phyloP scores from a whole-genome alignment of 2,888 invertebrate species.

The Xestia rhomboidea region DNA sequence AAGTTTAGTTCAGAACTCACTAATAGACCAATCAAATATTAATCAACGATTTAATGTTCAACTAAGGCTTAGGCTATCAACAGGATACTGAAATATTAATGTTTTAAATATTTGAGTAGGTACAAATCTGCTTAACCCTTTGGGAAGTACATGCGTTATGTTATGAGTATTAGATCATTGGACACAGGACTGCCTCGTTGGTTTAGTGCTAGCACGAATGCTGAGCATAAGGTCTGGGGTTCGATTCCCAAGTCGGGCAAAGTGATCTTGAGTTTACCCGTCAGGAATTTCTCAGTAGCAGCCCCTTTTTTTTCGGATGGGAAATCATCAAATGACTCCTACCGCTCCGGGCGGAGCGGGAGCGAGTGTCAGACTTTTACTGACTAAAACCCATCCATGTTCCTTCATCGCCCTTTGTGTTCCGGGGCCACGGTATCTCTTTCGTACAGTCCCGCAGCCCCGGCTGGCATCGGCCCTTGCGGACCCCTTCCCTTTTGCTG shows the following conservation, averaged over 20 bases:
- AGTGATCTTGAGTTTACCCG: background rate
- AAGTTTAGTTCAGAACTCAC: slow-evolving; percentile 5
- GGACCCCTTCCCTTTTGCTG: too few relatives aligned
- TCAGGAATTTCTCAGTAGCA: background rate
- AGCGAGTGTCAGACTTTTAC: too few relatives aligned
- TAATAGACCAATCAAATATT: slow-evolving; percentile 22
- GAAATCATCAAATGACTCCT: too few relatives aligned
- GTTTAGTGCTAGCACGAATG: too few relatives aligned
- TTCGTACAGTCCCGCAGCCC: too few relatives aligned
- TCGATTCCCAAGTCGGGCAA: background rate
- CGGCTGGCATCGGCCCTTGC: too few relatives aligned
- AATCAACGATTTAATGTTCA: background rate
- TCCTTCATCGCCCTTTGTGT: too few relatives aligned
- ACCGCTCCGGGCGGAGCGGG: too few relatives aligned
- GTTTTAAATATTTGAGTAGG: background rate
- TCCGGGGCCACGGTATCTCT: too few relatives aligned
- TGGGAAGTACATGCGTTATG: background rate
- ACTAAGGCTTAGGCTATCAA: background rate
- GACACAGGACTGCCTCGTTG: background rate
- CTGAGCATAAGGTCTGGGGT: background rate
- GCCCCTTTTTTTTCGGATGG: too few relatives aligned
- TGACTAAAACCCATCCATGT: too few relatives aligned
- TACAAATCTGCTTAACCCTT: background rate
- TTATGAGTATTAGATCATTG: background rate
- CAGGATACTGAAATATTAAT: background rate